phyloP scores from a whole-genome alignment of 2,888 invertebrate species.

The Stenurella melanura region DNA sequence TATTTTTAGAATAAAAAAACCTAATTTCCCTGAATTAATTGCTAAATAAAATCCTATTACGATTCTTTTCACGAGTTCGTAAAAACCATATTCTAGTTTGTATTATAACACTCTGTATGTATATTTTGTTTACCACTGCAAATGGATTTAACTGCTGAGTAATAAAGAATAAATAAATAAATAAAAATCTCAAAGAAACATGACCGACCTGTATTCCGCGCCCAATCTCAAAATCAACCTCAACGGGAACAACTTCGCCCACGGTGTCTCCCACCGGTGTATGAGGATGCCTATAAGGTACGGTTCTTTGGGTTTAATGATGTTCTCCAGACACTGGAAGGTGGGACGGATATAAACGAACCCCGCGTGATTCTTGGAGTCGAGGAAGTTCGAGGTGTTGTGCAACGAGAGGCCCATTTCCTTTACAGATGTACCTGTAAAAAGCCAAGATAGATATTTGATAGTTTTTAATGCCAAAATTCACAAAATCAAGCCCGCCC shows the following conservation, averaged over 20 bases:
- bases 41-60: too few species aligned
- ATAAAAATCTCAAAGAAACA: background rate
- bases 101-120: too few species aligned
- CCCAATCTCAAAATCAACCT: conserved; percentile 86
- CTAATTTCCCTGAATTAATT: too few species aligned
- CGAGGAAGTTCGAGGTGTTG: conserved; percentile 78
- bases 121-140: too few species aligned
- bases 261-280: conserved; percentile 86
- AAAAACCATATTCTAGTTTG: too few species aligned
- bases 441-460: too few species aligned
- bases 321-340: conserved; percentile 87
- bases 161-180: too few species aligned
- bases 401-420: conserved; percentile 83
- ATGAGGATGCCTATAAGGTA: conserved; percentile 87
- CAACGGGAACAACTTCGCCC: conserved; percentile 87
- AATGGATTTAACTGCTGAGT: too few species aligned
- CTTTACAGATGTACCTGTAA: conserved; percentile 80
- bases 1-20: too few species aligned
- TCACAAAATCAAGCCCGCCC: too few species aligned
- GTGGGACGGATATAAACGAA: conserved; percentile 88
- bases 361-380: conserved; percentile 85
- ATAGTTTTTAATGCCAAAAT: too few species aligned
- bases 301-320: conserved; percentile 83
- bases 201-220: conserved; percentile 81
- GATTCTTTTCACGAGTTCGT: too few species aligned